Evolutionary conservation across 2,113 vertebrate species (phyloP).

Genomic region (Gymnocephalus cernua): DNA sequence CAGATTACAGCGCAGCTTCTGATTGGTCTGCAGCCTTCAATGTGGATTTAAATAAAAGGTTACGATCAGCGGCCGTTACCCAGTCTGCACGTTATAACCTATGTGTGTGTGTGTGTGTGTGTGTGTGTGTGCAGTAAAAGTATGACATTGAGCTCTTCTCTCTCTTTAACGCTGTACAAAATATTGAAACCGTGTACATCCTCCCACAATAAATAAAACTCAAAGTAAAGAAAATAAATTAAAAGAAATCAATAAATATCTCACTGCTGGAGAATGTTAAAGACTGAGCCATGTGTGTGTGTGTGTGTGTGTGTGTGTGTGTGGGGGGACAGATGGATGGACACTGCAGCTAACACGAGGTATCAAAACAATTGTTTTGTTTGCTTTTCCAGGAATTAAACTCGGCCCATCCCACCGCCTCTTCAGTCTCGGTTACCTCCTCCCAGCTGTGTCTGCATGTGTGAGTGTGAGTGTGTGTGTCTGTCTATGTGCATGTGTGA

Average conservation of each 20-base stretch:
- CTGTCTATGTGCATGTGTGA: slow-evolving; percentile 6
- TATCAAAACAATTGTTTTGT: slow-evolving; percentile 16
- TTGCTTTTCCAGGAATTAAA: slow-evolving; percentile 60
- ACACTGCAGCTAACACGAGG: slow-evolving; percentile 15
- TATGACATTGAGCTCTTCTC: slow-evolving; percentile 13
- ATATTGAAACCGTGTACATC: slow-evolving; percentile 30
- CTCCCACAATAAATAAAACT: slow-evolving; percentile 77
- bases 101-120: too few species aligned
- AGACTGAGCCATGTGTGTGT: slow-evolving; percentile 20
- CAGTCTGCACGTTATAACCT: too few species aligned
- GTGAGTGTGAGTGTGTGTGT: slow-evolving; percentile 7
- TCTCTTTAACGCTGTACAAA: slow-evolving; percentile 55
- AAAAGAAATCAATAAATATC: slow-evolving; percentile 76
- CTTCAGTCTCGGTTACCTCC: slow-evolving; percentile 58
- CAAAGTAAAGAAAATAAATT: slow-evolving; percentile 69
- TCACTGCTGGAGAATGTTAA: slow-evolving; percentile 32
- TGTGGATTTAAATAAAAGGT: too few species aligned
- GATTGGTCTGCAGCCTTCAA: too few species aligned
- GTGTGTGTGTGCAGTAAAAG: too few species aligned
- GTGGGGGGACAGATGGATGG: slow-evolving; percentile 7
- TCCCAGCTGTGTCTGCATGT: slow-evolving; percentile 35
- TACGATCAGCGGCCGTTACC: too few species aligned
- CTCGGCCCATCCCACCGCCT: slow-evolving; percentile 13
- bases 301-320: slow-evolving; percentile 21
- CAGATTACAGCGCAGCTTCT: too few species aligned